Conservation (phyloP, 1,140 invertebrate species). For the Drosophila sechellia region DNA sequence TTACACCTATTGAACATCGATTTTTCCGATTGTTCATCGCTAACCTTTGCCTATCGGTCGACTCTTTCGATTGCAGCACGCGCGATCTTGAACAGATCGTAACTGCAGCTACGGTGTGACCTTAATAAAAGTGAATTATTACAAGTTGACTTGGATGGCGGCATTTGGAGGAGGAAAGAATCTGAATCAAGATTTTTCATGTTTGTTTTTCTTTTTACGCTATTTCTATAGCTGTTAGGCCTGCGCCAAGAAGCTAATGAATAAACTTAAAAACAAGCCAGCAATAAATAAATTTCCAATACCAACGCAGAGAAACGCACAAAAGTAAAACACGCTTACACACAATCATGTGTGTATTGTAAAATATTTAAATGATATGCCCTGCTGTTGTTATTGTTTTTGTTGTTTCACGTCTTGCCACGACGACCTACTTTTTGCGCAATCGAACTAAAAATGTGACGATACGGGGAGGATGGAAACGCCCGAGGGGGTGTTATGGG, state of each 20-base stretch:
- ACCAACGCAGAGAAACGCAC: conserved; percentile 56
- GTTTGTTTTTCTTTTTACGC: conserved; percentile 21
- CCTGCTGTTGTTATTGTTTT: conserved; percentile 40
- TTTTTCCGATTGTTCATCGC: background rate
- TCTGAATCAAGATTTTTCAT: background rate
- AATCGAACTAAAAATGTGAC: conserved; percentile 75
- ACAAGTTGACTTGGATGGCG: background rate
- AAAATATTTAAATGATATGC: conserved; percentile 80
- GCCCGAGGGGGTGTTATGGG: conserved; percentile 12
- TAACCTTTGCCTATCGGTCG: background rate
- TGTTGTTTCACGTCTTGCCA: conserved; percentile 63
- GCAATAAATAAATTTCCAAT: conserved; percentile 71
- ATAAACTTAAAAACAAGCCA: conserved; percentile 36
- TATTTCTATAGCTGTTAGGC: conserved; percentile 8
- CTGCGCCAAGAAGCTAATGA: conserved; percentile 16
- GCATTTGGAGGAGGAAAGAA: conserved; percentile 3
- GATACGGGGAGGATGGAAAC: conserved; percentile 35
- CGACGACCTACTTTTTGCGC: conserved; percentile 79
- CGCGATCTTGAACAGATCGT: conserved; percentile 4
- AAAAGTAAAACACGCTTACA: conserved; percentile 50
- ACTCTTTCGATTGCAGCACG: background rate
- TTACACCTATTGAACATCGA: too few species aligned
- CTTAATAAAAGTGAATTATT: conserved; percentile 30
- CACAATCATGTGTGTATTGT: conserved; percentile 40
- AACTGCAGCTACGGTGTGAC: background rate